Evolutionary conservation across 2,888 invertebrate genomes (phyloP), one percentile per base, ranked within the genome.

Genomic region (Yponomeuta cagnagella): DNA sequence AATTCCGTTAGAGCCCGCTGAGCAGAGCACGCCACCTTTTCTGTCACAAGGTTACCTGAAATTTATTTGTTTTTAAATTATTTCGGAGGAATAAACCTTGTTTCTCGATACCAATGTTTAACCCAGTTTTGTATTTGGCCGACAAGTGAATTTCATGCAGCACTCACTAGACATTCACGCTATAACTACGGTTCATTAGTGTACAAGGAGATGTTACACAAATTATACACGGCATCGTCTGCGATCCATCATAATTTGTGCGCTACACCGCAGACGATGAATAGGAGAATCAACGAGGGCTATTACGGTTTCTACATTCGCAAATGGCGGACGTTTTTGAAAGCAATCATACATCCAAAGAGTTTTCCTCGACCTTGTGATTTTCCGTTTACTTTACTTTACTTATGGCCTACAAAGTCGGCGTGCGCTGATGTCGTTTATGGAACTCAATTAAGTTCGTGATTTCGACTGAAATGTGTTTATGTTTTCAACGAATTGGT

Each of bases 161-260:
- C 52, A 58, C 15, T 58, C 52, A 58, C 15, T 12, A 58, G 52
- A 58, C 52, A 15, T 58, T 58, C 52, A 58, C 52, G 52, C 52
- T 12, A 58, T 58, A 43, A 43, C 43, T 43, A 15, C 52, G 15
- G 52, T 58, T 58, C 52, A 58, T 58, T 58, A 58, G 52, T 58
- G 52, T 58, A 58, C 52, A 58, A 58, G 52, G 52, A 52, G 52
- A 58, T 58, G 52, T 58, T 58, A 58, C 52, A 58, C 52, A 58
- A 58, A 58, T 58, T 58, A 58, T 58, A 58, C 52, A 58, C 52
- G 15, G 52, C 1, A 58, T 58, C 12, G 52, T 58, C 52, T 4
- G 15, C 52, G 52, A 58, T 58, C 52, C 52, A 58, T 58, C 52
- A 58, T 58, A 58, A 58, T 58, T 58, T 58, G 15, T 15, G 12